These are phyloP conservation scores for Leptinotarsa undecemlineata DNA, from an alignment of 1,140 invertebrate genomes.

Conservation along the genomic window DNA sequence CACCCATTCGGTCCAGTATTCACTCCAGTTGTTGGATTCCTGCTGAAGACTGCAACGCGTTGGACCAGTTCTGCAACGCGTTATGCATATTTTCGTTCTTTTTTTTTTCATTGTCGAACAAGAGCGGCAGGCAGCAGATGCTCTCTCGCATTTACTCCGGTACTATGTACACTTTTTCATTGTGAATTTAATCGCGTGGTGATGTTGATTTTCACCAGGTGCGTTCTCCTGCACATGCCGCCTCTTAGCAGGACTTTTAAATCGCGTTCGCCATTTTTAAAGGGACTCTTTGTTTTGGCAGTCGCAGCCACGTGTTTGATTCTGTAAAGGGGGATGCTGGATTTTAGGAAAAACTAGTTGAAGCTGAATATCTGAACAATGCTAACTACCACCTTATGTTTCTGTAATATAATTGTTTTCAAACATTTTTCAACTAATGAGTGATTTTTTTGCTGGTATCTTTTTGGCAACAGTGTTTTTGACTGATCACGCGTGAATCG, in stretches of 20 bases:
- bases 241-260: constrained; percentile 33
- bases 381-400: no score
- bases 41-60: constrained; percentile 10
- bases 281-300: constrained; percentile 26
- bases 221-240: constrained; percentile 29
- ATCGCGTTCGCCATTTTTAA: constrained; percentile 39
- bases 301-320: neutral
- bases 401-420: no score
- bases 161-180: constrained; percentile 32
- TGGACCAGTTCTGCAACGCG: constrained; percentile 25
- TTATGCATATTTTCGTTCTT: neutral
- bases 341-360: no score
- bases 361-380: no score
- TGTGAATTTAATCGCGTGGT: constrained; percentile 22
- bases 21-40: neutral
- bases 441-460: no score
- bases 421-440: no score
- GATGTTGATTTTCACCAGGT: constrained; percentile 25
- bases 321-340: no score
- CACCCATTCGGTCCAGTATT: neutral
- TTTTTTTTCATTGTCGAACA: neutral
- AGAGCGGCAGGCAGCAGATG: constrained; percentile 30
- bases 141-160: constrained; percentile 19
- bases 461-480: no score
- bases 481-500: no score